Evolutionary conservation across 2,113 vertebrate species (phyloP), one percentile per base, ranked within the genome.

Genomic region (Azemiops feae): DNA sequence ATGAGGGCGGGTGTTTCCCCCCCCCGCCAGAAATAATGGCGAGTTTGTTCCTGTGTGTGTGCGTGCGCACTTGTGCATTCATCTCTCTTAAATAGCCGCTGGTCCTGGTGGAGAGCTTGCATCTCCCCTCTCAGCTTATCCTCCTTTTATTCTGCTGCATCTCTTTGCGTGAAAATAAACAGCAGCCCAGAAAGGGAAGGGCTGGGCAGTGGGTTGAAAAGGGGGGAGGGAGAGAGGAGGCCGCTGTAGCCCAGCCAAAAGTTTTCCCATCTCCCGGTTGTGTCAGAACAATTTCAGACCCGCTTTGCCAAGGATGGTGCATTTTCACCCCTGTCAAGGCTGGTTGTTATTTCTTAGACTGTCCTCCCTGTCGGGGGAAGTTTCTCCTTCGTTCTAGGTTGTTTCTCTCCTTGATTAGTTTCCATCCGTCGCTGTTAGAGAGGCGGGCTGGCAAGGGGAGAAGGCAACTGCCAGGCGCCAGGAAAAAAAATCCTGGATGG

Each of bases 101-200:
- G 91, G 95, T 93, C 92, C 0, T 0, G 91, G 96, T 92, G 93
- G 85, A 92, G 94, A 47, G 91, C 87, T 96, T 96, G 91, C 85
- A 64, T 85, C 93, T 34, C 95, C 92, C 91, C 88, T 45, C 85
- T 93, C 3, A 93, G 90, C 91, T 94, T 10, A 47, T 57, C 12
- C 57, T 22, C 74, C 90, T 93, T 95, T 95, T 64, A 81, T 91
- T 8, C 89, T 93, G 87, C 87, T 95, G 93, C 93, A 91, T 94
- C 94, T n/a, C 93, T 95, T 47, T 96, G 96, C 94, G 93, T 95
- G 93, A 95, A 93, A 95, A 95, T 87, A 94, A 95, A 93, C 88
- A 89, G 92, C 93, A 92, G 93, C 92, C 91, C 93, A 5, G 64
- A 14, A 2, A 69, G n/a, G 60, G 23, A 9, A 23, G 55, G 55